A percentile compares a stretch with the other conserved stretches of the same genome.
These are phyloP conservation scores for Drosophila recens DNA, from an alignment of 2,888 invertebrate genomes.

Conservation along the genomic window DNA sequence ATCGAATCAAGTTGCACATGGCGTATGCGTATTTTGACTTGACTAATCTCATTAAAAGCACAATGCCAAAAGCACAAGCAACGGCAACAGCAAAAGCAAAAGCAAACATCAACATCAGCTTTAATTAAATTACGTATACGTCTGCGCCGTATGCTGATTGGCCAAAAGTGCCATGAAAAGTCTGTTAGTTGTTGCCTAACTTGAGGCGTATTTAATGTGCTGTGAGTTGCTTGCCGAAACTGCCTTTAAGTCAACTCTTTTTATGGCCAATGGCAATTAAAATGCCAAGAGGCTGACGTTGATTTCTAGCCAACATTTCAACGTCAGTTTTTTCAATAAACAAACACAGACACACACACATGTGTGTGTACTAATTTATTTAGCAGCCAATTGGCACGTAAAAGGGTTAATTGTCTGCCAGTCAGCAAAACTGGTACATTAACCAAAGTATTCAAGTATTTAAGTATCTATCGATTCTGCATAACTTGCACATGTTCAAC, in stretches of 20 bases:
- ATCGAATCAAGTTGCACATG: constrained; percentile 40
- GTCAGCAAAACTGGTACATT: constrained; percentile 62
- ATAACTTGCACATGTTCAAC: constrained; percentile 67
- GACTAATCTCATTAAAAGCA: constrained; percentile 48
- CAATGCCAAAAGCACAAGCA: constrained; percentile 27
- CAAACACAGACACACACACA: constrained; percentile 25
- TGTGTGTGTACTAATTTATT: constrained; percentile 53
- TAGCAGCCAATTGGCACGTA: constrained; percentile 73
- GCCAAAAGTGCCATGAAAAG: constrained; percentile 33
- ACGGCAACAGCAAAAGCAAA: constrained; percentile 1
- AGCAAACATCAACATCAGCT: constrained; percentile 52
- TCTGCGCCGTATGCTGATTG: constrained; percentile 39
- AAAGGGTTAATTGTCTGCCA: constrained; percentile 74
- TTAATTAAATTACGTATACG: constrained; percentile 65
- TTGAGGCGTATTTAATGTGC: constrained; percentile 40
- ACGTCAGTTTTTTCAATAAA: constrained; percentile 55
- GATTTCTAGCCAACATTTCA: constrained; percentile 52
- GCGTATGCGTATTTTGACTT: constrained; percentile 65
- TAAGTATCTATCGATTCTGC: constrained; percentile 67
- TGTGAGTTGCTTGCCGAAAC: constrained; percentile 18
- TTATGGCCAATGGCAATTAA: constrained; percentile 67
- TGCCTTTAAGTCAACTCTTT: constrained; percentile 56
- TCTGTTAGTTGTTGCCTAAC: constrained; percentile 31
- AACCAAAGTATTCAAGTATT: constrained; percentile 22
- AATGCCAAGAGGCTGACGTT: constrained; percentile 41